Evolutionary conservation across 2,797 vertebrate genomes (phyloP).

Genomic region (Setipinna tenuifilis): DNA sequence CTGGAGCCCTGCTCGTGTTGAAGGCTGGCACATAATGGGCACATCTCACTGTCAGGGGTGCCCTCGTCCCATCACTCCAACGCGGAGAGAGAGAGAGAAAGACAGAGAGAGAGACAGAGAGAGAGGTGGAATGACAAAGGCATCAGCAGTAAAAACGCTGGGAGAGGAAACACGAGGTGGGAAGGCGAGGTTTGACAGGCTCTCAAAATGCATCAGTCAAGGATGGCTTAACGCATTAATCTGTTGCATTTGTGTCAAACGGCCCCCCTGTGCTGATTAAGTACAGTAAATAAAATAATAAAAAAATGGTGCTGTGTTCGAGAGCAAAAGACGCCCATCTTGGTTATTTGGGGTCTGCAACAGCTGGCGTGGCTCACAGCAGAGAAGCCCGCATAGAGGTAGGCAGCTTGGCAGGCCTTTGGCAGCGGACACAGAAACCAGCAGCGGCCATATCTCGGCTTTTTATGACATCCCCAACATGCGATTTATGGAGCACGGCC

Average conservation of each 20-base stretch:
- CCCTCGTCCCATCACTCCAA: conserved; percentile 1
- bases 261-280: background rate
- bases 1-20: background rate
- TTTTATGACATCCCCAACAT: background rate
- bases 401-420: background rate
- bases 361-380: background rate
- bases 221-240: conserved; percentile 11
- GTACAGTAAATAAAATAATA: background rate
- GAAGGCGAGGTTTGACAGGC: background rate
- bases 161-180: background rate
- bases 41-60: conserved; percentile 18
- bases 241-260: background rate
- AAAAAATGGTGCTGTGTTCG: background rate
- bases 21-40: conserved; percentile 24
- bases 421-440: background rate
- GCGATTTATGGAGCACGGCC: background rate
- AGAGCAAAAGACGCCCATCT: background rate
- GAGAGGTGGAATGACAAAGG: background rate
- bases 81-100: no score
- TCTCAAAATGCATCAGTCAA: conserved; percentile 16
- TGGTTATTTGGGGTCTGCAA: background rate
- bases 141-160: background rate
- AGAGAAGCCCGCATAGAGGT: background rate
- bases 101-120: no score
- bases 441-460: background rate